Percentiles rank a stretch among this genome's conserved stretches.
phyloP scores from a whole-genome alignment of 2,797 vertebrate genomes.

The Orientallactaga sibirica region DNA sequence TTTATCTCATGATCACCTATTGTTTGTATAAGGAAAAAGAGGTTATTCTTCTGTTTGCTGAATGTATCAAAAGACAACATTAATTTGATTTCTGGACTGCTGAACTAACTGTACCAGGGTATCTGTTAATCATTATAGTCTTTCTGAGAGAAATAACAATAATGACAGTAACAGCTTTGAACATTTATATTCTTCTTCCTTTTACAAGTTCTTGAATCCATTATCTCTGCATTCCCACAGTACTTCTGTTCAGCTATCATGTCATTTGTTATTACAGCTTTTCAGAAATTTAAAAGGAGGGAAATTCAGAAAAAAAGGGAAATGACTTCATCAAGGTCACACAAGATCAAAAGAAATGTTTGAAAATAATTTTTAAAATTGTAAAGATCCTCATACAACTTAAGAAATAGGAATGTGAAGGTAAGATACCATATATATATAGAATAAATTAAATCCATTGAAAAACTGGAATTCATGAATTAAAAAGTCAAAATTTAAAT shows the following conservation, averaged over 20 bases:
- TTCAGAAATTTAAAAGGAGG: neutral
- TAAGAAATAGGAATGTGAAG: neutral
- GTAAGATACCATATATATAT: neutral
- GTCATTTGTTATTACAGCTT: neutral
- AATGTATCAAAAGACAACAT: neutral
- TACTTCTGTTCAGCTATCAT: neutral
- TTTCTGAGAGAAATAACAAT: neutral
- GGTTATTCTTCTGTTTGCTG: neutral
- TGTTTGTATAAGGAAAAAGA: constrained; percentile 45
- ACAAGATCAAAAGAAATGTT: neutral
- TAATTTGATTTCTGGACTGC: neutral
- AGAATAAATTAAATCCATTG: neutral
- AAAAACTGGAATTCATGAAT: neutral
- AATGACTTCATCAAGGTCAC: constrained; percentile 30
- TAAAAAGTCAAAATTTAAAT: neutral
- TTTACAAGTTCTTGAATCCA: neutral
- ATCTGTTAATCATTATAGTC: neutral
- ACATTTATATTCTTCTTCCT: neutral
- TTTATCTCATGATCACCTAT: neutral
- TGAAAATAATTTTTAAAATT: constrained; percentile 36
- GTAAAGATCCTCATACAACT: neutral
- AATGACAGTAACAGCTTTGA: neutral
- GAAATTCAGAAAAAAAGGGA: neutral
- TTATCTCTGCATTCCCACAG: neutral
- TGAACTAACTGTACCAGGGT: neutral